Conservation (phyloP, 2,888 invertebrate species). For the Ormia ochracea region DNA sequence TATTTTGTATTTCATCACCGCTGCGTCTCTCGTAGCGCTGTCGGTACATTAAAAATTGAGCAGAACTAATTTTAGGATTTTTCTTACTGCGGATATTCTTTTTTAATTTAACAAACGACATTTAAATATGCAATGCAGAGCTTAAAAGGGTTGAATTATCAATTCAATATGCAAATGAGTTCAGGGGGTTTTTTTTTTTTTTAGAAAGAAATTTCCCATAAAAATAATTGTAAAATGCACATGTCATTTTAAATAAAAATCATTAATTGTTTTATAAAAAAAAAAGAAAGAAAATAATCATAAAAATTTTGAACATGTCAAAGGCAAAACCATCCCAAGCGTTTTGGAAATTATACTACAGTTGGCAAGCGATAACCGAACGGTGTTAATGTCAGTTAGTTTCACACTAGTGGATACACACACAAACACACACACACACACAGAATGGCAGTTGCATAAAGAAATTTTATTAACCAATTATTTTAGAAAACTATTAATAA, state of each 20-base stretch:
- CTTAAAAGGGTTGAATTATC: constrained; percentile 53
- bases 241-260: constrained; percentile 61
- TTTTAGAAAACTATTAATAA: constrained; percentile 40
- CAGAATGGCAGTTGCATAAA: not conserved
- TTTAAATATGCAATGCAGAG: constrained; percentile 8
- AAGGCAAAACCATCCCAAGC: constrained; percentile 50
- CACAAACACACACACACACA: not conserved
- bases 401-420: not conserved
- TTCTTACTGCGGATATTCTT: not conserved
- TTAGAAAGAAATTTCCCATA: not conserved
- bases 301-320: constrained; percentile 17
- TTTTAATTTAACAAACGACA: constrained; percentile 35
- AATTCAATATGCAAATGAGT: constrained; percentile 58
- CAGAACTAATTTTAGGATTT: constrained; percentile 44
- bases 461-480: constrained; percentile 5
- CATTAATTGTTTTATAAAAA: constrained; percentile 34
- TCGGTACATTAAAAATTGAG: constrained; percentile 7
- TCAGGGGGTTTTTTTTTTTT: constrained; percentile 15
- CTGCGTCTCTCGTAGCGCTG: not conserved
- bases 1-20: not conserved
- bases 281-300: constrained; percentile 12
- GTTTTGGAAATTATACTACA: constrained; percentile 27
- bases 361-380: constrained; percentile 35
- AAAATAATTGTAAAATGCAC: constrained; percentile 41
- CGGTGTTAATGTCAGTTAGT: constrained; percentile 34